Evolutionary conservation across 2,113 vertebrate species (phyloP).

Genomic region (Pseudorhombus dupliciocellatus): DNA sequence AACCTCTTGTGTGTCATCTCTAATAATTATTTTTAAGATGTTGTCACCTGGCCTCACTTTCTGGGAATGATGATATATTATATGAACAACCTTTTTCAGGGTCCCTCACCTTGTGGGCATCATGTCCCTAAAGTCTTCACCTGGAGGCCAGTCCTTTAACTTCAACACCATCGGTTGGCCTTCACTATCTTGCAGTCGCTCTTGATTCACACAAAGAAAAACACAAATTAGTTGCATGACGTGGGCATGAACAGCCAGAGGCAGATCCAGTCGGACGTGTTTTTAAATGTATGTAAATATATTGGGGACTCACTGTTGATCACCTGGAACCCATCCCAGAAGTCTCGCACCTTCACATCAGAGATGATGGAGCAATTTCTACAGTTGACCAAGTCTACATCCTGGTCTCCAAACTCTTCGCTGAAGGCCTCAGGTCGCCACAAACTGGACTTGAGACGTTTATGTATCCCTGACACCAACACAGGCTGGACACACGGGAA

Average conservation of each 20-base stretch:
- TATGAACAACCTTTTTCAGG: background rate
- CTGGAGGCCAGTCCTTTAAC: constrained; percentile 98
- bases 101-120: constrained; percentile 91
- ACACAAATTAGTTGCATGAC: background rate
- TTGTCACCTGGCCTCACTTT: background rate
- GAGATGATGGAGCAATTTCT: constrained; percentile 98
- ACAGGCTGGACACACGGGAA: constrained; percentile 85
- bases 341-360: constrained; percentile 98
- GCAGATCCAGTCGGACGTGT: background rate
- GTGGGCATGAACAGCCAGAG: background rate
- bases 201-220: constrained; percentile 73
- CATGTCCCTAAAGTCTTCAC: constrained; percentile 99
- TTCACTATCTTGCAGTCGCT: constrained; percentile 89
- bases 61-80: background rate
- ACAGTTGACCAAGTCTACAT: constrained; percentile 98
- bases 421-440: constrained; percentile 98
- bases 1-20: no score
- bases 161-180: constrained; percentile 97
- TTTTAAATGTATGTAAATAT: no score
- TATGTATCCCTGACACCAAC: constrained; percentile 96
- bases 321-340: constrained; percentile 98
- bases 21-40: no score
- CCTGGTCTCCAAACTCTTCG: constrained; percentile 96
- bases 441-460: constrained; percentile 88
- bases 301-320: constrained; percentile 89